Evolutionary conservation across 2,797 vertebrate genomes (phyloP).

Genomic region (Naso thynnoides): DNA sequence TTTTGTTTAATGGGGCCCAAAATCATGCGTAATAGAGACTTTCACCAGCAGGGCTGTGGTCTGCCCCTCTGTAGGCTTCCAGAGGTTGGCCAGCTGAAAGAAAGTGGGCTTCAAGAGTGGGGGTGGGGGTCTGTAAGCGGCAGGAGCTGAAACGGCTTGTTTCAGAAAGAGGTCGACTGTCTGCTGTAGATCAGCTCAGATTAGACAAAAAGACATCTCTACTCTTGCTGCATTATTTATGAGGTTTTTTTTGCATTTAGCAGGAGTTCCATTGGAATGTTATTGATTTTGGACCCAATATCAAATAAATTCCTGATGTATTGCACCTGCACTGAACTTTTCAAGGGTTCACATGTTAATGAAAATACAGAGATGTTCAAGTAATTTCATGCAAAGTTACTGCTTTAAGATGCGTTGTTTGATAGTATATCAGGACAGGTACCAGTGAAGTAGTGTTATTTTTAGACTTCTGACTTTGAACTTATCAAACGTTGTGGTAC

Average conservation of each 20-base stretch:
- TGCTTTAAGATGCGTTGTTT: not conserved
- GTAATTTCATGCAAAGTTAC: not conserved
- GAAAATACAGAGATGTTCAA: not conserved
- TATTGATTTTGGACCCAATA: conserved; percentile 3
- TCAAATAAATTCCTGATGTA: conserved; percentile 1
- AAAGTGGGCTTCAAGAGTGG: no score
- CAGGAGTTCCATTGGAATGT: not conserved
- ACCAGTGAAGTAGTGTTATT: not conserved
- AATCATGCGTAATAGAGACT: no score
- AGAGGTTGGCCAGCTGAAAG: no score
- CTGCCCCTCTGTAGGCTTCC: no score
- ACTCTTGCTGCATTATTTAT: not conserved
- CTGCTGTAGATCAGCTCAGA: not conserved
- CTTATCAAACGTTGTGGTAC: not conserved
- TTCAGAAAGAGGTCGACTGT: not conserved
- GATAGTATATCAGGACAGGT: not conserved
- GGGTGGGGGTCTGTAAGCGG: no score
- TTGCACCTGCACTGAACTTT: not conserved
- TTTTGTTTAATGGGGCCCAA: no score
- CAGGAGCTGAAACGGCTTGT: no score
- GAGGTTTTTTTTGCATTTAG: not conserved
- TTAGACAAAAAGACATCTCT: not conserved
- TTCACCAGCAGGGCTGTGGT: no score
- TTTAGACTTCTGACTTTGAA: not conserved
- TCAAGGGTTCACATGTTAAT: not conserved